These are phyloP conservation scores for Pocillopora damicornis DNA, from an alignment of 64 coral and sea anemone genomes.

Conservation along the genomic window DNA sequence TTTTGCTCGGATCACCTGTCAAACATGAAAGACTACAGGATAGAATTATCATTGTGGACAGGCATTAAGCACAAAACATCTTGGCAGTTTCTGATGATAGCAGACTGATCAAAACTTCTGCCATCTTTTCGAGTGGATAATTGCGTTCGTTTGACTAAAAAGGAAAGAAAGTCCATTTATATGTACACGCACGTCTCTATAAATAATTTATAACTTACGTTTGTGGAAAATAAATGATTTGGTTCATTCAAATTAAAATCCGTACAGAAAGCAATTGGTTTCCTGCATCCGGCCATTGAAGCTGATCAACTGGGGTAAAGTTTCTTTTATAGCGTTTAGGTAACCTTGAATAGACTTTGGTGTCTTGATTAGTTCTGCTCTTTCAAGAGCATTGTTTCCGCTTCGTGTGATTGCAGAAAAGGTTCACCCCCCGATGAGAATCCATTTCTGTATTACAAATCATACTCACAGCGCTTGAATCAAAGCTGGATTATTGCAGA, in stretches of 20 bases:
- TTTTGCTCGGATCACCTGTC: background rate
- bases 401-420: background rate
- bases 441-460: background rate
- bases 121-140: background rate
- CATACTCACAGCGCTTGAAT: background rate
- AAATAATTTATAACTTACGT: constrained; percentile 20
- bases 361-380: background rate
- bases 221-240: background rate
- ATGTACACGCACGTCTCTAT: background rate
- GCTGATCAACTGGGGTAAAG: background rate
- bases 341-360: background rate
- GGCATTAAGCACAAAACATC: background rate
- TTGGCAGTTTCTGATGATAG: background rate
- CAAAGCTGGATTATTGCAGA: background rate
- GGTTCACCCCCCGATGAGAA: background rate
- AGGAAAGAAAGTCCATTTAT: background rate
- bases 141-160: background rate
- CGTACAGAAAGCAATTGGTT: constrained; percentile 6
- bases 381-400: background rate
- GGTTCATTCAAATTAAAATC: constrained; percentile 27
- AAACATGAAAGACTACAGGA: background rate
- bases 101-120: background rate
- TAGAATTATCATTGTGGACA: background rate
- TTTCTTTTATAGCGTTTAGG: background rate
- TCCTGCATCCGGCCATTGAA: background rate